A percentile compares a stretch with the other conserved stretches of the same genome.
Evolutionary conservation across 1,140 invertebrate species (phyloP).

Genomic region (Drosophila burlai): DNA sequence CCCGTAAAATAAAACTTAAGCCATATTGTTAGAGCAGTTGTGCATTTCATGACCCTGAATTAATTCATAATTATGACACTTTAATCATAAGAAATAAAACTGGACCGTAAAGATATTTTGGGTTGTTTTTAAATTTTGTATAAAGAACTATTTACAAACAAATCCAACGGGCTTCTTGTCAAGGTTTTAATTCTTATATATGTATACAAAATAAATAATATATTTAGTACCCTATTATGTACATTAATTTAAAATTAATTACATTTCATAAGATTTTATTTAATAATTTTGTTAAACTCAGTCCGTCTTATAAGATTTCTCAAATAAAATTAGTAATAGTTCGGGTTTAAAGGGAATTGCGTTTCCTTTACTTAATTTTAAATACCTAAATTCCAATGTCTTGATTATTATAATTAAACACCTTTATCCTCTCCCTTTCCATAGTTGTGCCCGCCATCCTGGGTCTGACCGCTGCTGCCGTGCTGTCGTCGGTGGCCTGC

Average conservation of each 20-base stretch:
- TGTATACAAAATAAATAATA: no score
- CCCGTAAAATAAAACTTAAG: background rate
- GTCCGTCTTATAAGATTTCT: background rate
- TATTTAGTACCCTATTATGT: no score
- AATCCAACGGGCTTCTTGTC: background rate
- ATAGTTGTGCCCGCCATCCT: conserved; percentile 82
- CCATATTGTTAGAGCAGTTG: background rate
- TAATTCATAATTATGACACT: background rate
- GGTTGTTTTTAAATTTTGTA: background rate
- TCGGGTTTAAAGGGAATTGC: background rate
- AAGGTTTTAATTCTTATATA: background rate
- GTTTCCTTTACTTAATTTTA: background rate
- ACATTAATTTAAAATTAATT: background rate
- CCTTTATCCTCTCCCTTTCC: background rate
- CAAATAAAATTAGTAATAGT: background rate
- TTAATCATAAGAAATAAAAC: background rate
- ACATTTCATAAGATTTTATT: background rate
- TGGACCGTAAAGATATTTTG: no score
- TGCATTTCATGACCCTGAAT: background rate
- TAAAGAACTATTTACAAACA: background rate
- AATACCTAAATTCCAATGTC: background rate
- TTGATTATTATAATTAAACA: background rate
- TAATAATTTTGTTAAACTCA: background rate
- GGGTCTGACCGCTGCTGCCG: conserved; percentile 77
- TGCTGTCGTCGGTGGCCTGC: conserved; percentile 76